Base-by-base conservation (phyloP, 2,888 invertebrate species). In the Protodeltote pygarga region DNA sequence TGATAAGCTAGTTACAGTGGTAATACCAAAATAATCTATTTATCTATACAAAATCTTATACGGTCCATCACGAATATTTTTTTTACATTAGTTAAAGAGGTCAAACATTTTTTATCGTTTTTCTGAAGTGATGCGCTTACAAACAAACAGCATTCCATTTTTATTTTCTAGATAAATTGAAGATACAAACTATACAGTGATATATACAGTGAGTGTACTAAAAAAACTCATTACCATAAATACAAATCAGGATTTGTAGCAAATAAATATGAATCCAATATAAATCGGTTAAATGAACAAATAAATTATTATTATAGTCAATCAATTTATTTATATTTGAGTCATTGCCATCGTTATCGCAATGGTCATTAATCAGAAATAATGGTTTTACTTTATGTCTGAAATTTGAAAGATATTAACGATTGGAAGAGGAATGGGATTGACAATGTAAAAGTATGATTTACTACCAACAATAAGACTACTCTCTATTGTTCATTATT, bases 281-380 rank as follows among this genome's bases (percentile, higher is more conserved):
- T 23, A 34, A 14, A 27, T 42, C 11, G 17, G 37, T 42, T 29
- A 33, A 44, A 31, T 20, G 40, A 50, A 53, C 35, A 50, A 64
- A 42, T 39, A 49, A 39, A 10, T 25, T 13, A 45, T 65, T 47
- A 48, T 58, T 32, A 16, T 34, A 10, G 37, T 51, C 48, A 49
- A 70, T 65, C 39, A 47, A 57, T 49, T 46, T 20, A 32, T 61
- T 65, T 47, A 32, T 34, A 32, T 29, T 37, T 42, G 29, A 46
- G 41, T 51, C 15, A 61, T 60, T 61, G 25, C 40, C 44, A 32
- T 51, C 37, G 46, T 54, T 65, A 58, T 66, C 48, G 20, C 25
- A 42, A 15, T 23, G 33, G 31, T 47, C 52, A 70, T 70, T 58
- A 66, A 66, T 70, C 64, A 70, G 20, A 46, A 44, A 25, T 64